phyloP scores from a whole-genome alignment of 2,113 vertebrate species.

The Phrynosoma blainvillii region DNA sequence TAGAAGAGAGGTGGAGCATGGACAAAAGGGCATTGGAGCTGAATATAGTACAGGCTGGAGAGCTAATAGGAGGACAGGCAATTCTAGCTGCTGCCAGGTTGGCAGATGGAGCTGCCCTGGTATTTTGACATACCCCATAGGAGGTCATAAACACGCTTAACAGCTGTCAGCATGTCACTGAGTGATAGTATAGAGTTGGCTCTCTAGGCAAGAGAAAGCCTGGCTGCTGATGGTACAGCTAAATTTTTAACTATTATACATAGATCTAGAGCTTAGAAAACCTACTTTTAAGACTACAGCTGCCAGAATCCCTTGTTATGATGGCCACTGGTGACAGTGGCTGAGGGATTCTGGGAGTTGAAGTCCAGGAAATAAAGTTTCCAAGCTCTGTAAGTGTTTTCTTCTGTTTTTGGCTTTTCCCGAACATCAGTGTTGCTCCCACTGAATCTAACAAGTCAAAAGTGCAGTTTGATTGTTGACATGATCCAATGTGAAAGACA shows the following conservation, averaged over 20 bases:
- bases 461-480: not conserved
- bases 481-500: not conserved
- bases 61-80: slow-evolving; percentile 48
- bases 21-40: not conserved
- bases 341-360: too few relatives aligned
- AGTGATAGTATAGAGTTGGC: slow-evolving; percentile 21
- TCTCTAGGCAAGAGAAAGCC: slow-evolving; percentile 20
- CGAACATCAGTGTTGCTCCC: not conserved
- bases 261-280: not conserved
- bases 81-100: slow-evolving; percentile 31
- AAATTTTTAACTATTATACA: not conserved
- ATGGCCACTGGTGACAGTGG: too few relatives aligned
- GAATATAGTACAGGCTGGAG: slow-evolving; percentile 59
- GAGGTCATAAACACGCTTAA: slow-evolving; percentile 21
- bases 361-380: too few relatives aligned
- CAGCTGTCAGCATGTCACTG: slow-evolving; percentile 55
- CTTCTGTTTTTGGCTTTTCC: not conserved
- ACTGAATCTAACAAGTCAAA: not conserved
- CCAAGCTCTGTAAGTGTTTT: too few relatives aligned
- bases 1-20: not conserved
- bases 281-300: too few relatives aligned
- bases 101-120: slow-evolving; percentile 59
- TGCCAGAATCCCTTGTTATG: too few relatives aligned
- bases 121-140: slow-evolving; percentile 33
- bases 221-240: not conserved